Conservation (phyloP, 2,113 vertebrate genomes). For the Motacilla alba region DNA sequence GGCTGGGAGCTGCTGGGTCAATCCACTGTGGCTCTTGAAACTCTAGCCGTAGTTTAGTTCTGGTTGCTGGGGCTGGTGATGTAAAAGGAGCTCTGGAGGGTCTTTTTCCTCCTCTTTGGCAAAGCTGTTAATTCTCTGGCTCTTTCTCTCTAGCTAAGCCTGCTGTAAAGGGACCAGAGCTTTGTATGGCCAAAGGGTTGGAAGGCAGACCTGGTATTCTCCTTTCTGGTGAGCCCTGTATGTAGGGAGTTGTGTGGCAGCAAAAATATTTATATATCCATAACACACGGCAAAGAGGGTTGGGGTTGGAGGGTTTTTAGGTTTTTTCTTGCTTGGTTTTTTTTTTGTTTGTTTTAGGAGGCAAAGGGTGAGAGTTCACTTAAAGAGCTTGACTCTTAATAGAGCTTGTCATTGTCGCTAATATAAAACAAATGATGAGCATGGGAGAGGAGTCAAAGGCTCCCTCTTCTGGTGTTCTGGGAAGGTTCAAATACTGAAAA, state of each 20-base stretch:
- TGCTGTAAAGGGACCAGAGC: background rate
- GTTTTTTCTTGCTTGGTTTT: background rate
- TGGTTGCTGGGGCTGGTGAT: background rate
- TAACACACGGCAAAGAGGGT: background rate
- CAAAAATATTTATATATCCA: background rate
- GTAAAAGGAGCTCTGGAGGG: background rate
- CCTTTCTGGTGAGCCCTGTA: background rate
- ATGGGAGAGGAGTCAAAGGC: conserved; percentile 18
- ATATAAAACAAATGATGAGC: conserved; percentile 63
- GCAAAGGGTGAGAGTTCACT: conserved; percentile 41
- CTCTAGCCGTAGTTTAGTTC: background rate
- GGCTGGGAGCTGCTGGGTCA: fast-evolving
- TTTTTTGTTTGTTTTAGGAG: conserved; percentile 21
- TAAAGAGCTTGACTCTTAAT: conserved; percentile 50
- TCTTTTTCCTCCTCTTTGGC: background rate
- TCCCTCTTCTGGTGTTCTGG: conserved; percentile 55
- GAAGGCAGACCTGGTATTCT: background rate
- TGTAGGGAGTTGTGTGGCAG: background rate
- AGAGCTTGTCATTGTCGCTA: conserved; percentile 60
- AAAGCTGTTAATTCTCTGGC: background rate
- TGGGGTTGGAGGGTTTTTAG: background rate
- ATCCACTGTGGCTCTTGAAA: background rate
- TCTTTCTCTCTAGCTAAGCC: background rate
- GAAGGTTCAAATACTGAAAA: conserved; percentile 29
- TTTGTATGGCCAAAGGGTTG: background rate